Percentiles rank a stretch among this genome's conserved stretches.
These are phyloP conservation scores for Phrynocephalus versicolor DNA, from an alignment of 2,113 vertebrate species.

Conservation along the genomic window DNA sequence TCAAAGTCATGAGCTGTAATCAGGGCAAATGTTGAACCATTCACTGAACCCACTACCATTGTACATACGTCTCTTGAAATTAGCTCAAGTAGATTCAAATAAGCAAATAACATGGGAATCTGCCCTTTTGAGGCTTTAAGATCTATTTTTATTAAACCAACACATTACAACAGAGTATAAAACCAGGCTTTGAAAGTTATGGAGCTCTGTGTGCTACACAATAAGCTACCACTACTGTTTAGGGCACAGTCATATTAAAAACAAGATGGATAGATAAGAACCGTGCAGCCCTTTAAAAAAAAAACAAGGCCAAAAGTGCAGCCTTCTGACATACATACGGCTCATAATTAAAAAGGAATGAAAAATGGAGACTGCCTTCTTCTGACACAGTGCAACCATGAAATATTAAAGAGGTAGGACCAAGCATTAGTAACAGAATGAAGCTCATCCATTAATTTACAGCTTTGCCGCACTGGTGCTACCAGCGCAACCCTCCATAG, in stretches of 20 bases:
- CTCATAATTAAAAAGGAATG: conserved; percentile 2
- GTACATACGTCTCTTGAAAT: not conserved
- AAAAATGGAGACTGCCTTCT: not conserved
- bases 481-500: not conserved
- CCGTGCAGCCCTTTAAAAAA: not conserved
- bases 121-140: not conserved
- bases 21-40: not conserved
- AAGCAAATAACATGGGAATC: not conserved
- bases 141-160: not conserved
- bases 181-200: not conserved
- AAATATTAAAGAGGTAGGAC: not conserved
- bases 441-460: conserved; percentile 33
- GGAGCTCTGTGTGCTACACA: not conserved
- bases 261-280: not conserved
- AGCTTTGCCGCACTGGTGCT: conserved; percentile 13
- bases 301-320: not conserved
- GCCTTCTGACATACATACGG: not conserved
- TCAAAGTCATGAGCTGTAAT: not conserved
- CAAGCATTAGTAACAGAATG: conserved; percentile 27
- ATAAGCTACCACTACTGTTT: not conserved
- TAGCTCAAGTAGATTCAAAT: not conserved
- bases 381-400: not conserved
- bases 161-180: not conserved
- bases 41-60: too few species aligned
- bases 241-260: not conserved